A percentile compares a stretch with the other conserved stretches of the same genome.
Conservation (phyloP, 1,140 invertebrate species). For the Magallana gigas region DNA sequence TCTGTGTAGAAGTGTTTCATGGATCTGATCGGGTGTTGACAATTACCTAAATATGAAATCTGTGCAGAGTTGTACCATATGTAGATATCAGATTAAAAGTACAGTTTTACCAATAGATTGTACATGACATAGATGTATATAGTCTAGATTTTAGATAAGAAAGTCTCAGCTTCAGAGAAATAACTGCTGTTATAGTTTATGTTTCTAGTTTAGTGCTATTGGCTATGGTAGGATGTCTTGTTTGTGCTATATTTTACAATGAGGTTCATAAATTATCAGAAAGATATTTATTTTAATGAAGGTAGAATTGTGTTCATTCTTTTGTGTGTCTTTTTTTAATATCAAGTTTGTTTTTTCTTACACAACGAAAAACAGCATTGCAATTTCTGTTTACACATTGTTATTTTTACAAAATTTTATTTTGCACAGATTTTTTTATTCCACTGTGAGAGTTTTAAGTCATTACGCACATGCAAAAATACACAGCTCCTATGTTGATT, state of each 20-base stretch:
- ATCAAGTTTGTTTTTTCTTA: too few relatives aligned
- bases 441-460: neutral
- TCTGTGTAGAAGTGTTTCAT: neutral
- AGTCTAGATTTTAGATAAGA: slow-evolving; percentile 6
- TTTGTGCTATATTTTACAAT: neutral
- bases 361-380: neutral
- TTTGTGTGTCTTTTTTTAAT: slow-evolving; percentile 11
- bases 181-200: slow-evolving; percentile 19
- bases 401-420: neutral
- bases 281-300: neutral
- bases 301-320: slow-evolving; percentile 23
- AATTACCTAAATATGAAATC: neutral
- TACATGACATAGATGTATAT: slow-evolving; percentile 23
- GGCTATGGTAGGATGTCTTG: slow-evolving; percentile 25
- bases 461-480: too few relatives aligned
- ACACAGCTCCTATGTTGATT: too few relatives aligned
- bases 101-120: neutral
- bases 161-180: neutral
- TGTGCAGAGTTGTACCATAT: neutral
- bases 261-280: neutral
- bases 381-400: slow-evolving; percentile 5
- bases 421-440: neutral
- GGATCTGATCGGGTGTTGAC: too few relatives aligned
- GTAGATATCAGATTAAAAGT: neutral
- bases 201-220: slow-evolving; percentile 30